phyloP scores from a whole-genome alignment of 2,888 invertebrate genomes.

The Micropterix aruncella region DNA sequence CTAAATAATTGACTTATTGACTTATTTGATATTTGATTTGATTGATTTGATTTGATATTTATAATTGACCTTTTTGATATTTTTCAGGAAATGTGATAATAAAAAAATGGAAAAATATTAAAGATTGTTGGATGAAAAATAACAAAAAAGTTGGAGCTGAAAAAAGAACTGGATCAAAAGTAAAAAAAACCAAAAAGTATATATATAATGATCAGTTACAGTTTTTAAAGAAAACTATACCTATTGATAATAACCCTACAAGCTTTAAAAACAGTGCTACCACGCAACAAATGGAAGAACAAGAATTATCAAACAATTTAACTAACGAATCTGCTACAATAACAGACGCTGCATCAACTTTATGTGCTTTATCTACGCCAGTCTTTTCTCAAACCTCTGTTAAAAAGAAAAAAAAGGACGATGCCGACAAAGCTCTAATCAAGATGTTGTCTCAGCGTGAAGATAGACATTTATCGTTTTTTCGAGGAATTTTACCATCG shows the following conservation, averaged over 20 bases:
- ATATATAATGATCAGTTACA: slow-evolving; percentile 6
- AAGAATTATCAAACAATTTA: no score
- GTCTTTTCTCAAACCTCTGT: slow-evolving; percentile 8
- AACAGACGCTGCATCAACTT: slow-evolving; percentile 7
- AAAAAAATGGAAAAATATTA: slow-evolving; percentile 6
- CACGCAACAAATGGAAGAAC: no score
- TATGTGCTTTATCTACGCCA: slow-evolving; percentile 8
- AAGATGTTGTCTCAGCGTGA: slow-evolving; percentile 9
- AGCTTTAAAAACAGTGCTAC: slow-evolving; percentile 10
- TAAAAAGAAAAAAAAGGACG: no score
- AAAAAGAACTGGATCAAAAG: slow-evolving; percentile 7
- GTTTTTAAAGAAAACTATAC: slow-evolving; percentile 8
- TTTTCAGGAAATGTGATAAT: slow-evolving; percentile 7
- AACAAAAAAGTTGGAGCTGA: slow-evolving; percentile 6
- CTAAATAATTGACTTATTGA: no score
- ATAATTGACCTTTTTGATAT: slow-evolving; percentile 4
- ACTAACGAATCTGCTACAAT: slow-evolving; percentile 8
- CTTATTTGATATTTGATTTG: no score
- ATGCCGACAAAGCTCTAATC: slow-evolving; percentile 7
- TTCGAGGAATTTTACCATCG: slow-evolving; percentile 9
- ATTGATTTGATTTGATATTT: no score
- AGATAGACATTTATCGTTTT: slow-evolving; percentile 10
- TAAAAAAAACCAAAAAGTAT: slow-evolving; percentile 5
- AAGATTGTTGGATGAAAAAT: slow-evolving; percentile 6
- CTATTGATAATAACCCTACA: slow-evolving; percentile 9